These are phyloP conservation scores for Eira barbara DNA, from an alignment of 2,113 vertebrate species.

Conservation along the genomic window DNA sequence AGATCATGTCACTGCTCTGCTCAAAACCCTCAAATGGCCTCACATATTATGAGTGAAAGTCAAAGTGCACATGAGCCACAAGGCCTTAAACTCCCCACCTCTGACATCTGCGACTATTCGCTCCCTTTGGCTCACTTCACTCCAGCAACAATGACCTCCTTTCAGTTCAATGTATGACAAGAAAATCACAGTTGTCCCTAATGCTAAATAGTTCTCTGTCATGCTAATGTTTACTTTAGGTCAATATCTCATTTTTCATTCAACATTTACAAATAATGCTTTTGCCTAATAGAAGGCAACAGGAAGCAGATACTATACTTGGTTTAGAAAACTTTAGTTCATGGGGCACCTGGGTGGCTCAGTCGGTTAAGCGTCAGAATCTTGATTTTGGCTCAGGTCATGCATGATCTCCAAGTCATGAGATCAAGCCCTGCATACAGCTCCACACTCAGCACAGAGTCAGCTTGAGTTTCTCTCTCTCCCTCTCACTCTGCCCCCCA, in stretches of 20 bases:
- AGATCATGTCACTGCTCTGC: not conserved
- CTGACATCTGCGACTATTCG: not conserved
- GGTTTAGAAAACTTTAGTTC: slow-evolving; percentile 18
- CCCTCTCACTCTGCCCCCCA: not conserved
- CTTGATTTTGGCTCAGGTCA: not conserved
- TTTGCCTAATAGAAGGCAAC: not conserved
- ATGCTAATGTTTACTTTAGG: not conserved
- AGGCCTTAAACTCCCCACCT: not conserved
- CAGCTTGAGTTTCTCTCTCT: not conserved
- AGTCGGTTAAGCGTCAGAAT: not conserved
- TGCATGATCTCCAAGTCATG: not conserved
- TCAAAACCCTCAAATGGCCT: slow-evolving; percentile 7
- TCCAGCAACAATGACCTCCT: not conserved
- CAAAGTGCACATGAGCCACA: not conserved
- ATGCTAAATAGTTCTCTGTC: not conserved
- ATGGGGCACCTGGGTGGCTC: not conserved
- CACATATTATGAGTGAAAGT: not conserved
- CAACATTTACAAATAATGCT: slow-evolving; percentile 16
- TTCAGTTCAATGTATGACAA: not conserved
- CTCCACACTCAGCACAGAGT: not conserved
- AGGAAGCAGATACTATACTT: slow-evolving; percentile 23
- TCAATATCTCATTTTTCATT: not conserved
- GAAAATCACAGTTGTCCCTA: not conserved
- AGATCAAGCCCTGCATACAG: not conserved
- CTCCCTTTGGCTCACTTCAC: not conserved